Evolutionary conservation across 2,113 vertebrate genomes (phyloP).

Genomic region (Anoplopoma fimbria): DNA sequence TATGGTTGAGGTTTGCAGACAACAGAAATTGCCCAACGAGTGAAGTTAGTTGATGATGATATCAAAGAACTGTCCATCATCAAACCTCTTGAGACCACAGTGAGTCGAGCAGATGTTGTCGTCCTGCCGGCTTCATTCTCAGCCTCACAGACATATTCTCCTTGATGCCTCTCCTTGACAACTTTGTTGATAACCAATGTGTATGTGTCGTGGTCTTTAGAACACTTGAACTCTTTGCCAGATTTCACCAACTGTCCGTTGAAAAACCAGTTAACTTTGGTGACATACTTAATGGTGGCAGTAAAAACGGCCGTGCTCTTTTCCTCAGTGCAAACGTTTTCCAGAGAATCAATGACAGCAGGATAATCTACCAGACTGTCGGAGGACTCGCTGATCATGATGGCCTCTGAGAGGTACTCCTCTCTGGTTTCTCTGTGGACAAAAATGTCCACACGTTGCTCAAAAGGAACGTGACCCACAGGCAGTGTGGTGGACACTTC

Average conservation of each 20-base stretch:
- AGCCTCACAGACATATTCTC: constrained; percentile 92
- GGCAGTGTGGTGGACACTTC: constrained; percentile 40
- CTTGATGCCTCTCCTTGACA: constrained; percentile 87
- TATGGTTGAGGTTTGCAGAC: constrained; percentile 48
- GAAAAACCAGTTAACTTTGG: constrained; percentile 90
- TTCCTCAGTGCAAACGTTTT: constrained; percentile 83
- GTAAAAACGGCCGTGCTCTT: constrained; percentile 78
- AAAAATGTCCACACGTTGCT: constrained; percentile 60
- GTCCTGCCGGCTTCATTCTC: constrained; percentile 89
- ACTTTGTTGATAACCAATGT: constrained; percentile 86
- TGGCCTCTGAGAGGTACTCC: constrained; percentile 71
- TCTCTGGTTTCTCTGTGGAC: constrained; percentile 75
- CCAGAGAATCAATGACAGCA: constrained; percentile 78
- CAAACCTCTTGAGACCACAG: constrained; percentile 93
- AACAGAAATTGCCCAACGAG: constrained; percentile 15
- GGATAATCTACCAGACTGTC: constrained; percentile 64
- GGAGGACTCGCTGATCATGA: constrained; percentile 55
- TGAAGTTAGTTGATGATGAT: constrained; percentile 73
- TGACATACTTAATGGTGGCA: constrained; percentile 82
- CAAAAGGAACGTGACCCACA: constrained; percentile 33
- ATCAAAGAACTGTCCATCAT: constrained; percentile 80
- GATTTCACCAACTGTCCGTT: constrained; percentile 86
- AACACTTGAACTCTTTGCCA: constrained; percentile 94
- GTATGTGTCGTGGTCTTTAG: constrained; percentile 85
- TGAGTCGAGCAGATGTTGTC: constrained; percentile 89